A percentile compares a stretch with the other conserved stretches of the same genome.
Evolutionary conservation across 2,888 invertebrate genomes (phyloP).

Genomic region (Siphonodentalium dalli): DNA sequence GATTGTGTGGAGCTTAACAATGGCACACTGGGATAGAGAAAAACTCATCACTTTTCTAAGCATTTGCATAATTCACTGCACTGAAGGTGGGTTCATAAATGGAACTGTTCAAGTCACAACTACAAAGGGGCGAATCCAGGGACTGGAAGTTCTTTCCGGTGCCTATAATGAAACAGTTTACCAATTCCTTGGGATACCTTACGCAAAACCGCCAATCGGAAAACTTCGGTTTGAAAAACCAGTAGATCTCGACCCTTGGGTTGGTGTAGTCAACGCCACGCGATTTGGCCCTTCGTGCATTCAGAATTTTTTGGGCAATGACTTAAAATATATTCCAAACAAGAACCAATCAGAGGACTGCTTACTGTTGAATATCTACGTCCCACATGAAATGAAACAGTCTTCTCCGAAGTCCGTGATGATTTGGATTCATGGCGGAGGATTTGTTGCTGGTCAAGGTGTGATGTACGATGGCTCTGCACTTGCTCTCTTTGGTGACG

Average conservation of each 20-base stretch:
- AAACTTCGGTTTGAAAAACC: constrained; percentile 30
- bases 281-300: constrained; percentile 33
- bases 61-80: no score
- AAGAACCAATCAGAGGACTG: constrained; percentile 38
- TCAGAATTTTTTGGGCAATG: constrained; percentile 29
- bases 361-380: constrained; percentile 35
- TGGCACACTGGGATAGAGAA: no score
- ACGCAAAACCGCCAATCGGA: constrained; percentile 32
- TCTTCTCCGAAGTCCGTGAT: constrained; percentile 31
- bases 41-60: no score
- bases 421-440: constrained; percentile 46
- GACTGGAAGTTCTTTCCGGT: no score
- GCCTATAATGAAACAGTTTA: constrained; percentile 8
- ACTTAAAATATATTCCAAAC: constrained; percentile 29
- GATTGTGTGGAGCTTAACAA: no score
- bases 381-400: constrained; percentile 27
- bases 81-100: no score
- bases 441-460: constrained; percentile 34
- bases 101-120: no score
- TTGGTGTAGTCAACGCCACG: constrained; percentile 20
- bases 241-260: constrained; percentile 14
- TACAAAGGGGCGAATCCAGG: no score
- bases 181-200: constrained; percentile 35
- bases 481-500: constrained; percentile 32
- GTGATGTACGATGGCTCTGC: constrained; percentile 33